Conservation (phyloP, 1,140 invertebrate species). For the Ladona fulva region DNA sequence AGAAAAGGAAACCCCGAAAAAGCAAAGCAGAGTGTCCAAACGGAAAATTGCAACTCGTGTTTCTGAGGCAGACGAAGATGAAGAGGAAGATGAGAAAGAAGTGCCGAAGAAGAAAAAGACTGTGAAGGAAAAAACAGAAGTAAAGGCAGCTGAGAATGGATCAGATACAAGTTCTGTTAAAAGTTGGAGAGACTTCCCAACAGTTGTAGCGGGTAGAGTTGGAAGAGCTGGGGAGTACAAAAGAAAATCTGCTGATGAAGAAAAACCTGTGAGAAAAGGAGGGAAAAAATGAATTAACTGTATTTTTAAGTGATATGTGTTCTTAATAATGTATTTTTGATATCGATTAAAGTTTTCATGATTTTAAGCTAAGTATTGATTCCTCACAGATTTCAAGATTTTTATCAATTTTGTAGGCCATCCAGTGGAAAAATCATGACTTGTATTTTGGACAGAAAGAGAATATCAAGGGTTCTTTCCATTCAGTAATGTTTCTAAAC, state of each 20-base stretch:
- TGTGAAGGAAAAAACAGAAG: background rate
- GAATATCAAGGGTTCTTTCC: no score
- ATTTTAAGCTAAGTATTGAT: no score
- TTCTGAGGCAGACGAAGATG: background rate
- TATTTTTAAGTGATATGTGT: no score
- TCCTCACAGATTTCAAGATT: no score
- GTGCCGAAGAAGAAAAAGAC: background rate
- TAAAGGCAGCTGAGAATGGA: background rate
- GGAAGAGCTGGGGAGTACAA: background rate
- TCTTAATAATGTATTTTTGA: no score
- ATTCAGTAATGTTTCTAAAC: no score
- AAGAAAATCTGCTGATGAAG: background rate
- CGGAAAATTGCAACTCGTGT: background rate
- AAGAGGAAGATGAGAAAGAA: background rate
- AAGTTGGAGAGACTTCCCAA: background rate
- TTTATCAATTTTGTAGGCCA: no score
- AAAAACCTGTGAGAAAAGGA: no score
- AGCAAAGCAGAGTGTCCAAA: background rate
- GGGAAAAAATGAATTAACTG: no score
- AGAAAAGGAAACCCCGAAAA: background rate
- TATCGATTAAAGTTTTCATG: no score
- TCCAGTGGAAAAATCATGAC: no score
- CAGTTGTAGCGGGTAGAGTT: background rate
- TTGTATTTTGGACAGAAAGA: no score
- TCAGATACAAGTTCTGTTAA: background rate